Conservation (phyloP, 2,888 invertebrate species). For the Suillia variegata region DNA sequence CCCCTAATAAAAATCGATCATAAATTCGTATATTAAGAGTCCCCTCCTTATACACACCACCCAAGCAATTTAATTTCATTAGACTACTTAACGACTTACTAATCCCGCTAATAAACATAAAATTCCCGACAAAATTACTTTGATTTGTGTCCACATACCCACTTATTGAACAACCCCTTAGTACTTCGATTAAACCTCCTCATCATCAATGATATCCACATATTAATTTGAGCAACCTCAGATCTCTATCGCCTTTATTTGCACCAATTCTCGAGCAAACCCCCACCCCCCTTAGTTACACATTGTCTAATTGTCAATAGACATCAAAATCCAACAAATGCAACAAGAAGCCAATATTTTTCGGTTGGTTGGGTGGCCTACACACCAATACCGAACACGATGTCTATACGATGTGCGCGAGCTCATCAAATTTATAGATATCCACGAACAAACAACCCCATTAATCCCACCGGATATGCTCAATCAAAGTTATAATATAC, state of each 20-base stretch:
- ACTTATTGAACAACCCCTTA: constrained; percentile 16
- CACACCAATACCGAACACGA: not conserved
- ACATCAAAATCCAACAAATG: constrained; percentile 56
- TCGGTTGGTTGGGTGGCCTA: constrained; percentile 49
- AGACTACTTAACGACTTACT: constrained; percentile 46
- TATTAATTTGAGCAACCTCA: constrained; percentile 38
- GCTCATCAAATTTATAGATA: constrained; percentile 23
- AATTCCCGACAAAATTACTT: constrained; percentile 42
- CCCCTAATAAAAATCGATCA: too few species aligned
- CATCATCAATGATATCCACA: constrained; percentile 21
- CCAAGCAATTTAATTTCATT: constrained; percentile 44
- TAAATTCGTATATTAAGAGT: not conserved
- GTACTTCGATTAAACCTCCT: not conserved
- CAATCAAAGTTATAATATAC: constrained; percentile 48
- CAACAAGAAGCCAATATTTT: constrained; percentile 57
- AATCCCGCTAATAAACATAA: constrained; percentile 55
- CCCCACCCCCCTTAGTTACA: constrained; percentile 27
- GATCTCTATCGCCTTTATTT: constrained; percentile 16
- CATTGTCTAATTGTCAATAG: constrained; percentile 59
- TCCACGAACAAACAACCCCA: constrained; percentile 42
- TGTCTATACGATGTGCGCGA: not conserved
- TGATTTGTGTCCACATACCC: constrained; percentile 30
- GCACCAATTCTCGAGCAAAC: too few species aligned
- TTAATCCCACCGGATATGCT: constrained; percentile 59
- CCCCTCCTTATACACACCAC: not conserved